Conservation (phyloP, 2,113 vertebrate species). For the Pogonocichla stellata region DNA sequence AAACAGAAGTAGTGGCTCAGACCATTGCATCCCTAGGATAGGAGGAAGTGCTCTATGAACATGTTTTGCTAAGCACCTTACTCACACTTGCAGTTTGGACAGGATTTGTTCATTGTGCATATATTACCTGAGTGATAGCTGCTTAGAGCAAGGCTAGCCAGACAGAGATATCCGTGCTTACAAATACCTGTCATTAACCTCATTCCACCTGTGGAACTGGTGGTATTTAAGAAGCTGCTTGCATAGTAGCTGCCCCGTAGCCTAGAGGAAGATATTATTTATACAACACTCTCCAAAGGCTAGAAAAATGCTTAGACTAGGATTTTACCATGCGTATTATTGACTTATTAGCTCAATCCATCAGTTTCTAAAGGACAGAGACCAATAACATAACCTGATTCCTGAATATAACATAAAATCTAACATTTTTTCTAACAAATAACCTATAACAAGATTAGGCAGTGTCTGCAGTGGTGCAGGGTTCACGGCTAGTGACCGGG, state of each 20-base stretch:
- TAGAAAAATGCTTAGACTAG: background rate
- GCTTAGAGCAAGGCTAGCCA: background rate
- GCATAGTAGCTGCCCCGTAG: background rate
- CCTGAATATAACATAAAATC: background rate
- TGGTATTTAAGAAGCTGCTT: background rate
- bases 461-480: background rate
- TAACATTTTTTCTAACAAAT: background rate
- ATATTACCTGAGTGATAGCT: background rate
- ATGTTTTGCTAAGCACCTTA: background rate
- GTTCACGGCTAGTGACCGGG: background rate
- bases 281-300: background rate
- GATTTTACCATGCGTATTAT: fast-evolving
- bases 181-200: background rate
- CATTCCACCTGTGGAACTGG: background rate
- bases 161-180: background rate
- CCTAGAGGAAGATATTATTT: background rate
- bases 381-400: background rate
- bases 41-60: background rate
- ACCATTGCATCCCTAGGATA: background rate
- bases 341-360: background rate
- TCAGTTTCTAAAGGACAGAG: background rate
- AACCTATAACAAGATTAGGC: background rate
- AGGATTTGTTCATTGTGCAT: background rate
- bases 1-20: background rate
- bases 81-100: background rate